Base-by-base conservation (phyloP, 2,797 vertebrate species). In the Gymnopithys bicolor region DNA sequence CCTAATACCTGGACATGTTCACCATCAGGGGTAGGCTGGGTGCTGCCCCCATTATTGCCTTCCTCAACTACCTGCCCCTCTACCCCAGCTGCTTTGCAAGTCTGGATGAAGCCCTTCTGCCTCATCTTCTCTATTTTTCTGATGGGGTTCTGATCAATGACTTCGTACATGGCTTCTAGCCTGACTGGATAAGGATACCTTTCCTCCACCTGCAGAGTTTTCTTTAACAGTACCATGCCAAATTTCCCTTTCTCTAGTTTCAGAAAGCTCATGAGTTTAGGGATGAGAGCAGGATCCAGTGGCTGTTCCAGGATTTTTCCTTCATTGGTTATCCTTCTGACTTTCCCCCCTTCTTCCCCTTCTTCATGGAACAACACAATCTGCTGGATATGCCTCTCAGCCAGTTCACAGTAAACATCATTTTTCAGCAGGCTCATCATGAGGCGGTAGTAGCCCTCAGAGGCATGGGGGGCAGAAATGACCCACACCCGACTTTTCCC, bases 161-260 rank as follows among this genome's bases (percentile, higher is more conserved):
- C 98, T 97, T 99, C 99, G 0, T 99, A 99, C 98, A 99, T 98
- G 81, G 99, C 99, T 97, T 99, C 99, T 93, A 99, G 97, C 96
- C 99, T 98, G 62, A 99, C 99, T 0, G 99, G 99, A 81, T 99
- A 99, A 9, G 99, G 99, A 94, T 99, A 99, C 69, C 98, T 98
- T 97, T 99, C 99, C 83, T 99, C 98, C 74, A 99, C 98, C 97
- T 99, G 99, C 86, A 99, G 96, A 5, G 99, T 99, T 97, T 99
- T 99, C 97, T 98, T 99, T 95, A 99, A 94, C 45, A 99, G 98
- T 94, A 99, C 99, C 99, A 99, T 99, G 58, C 99, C 98, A 73
- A 99, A 99, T 96, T 99, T 99, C 86, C 99, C 99, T 96, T 98
- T 99, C 97, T 99, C 99, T 91, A 99, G 95, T 90, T 99, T 99